These are phyloP conservation scores for Callospermophilus lateralis DNA, from an alignment of 2,113 vertebrate species.

Conservation along the genomic window DNA sequence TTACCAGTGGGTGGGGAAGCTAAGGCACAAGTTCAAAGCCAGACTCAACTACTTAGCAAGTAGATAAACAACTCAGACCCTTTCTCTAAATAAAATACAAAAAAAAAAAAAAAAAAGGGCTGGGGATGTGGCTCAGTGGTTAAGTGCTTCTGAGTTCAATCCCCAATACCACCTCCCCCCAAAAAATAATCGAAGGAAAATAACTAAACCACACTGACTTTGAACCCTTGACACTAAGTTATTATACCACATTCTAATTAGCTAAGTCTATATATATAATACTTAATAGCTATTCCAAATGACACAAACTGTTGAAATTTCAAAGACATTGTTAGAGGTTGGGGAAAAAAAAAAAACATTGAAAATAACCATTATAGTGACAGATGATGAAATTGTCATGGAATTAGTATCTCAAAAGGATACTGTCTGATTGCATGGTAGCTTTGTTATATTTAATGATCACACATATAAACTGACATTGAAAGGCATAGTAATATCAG, in stretches of 20 bases:
- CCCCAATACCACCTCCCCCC: no score
- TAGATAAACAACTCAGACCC: no score
- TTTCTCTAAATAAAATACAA: no score
- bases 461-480: background rate
- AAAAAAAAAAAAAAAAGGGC: no score
- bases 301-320: slow-evolving; percentile 37
- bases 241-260: slow-evolving; percentile 19
- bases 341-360: background rate
- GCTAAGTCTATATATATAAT: background rate
- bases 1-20: no score
- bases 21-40: no score
- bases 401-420: slow-evolving; percentile 51
- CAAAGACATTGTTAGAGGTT: slow-evolving; percentile 56
- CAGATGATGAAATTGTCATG: slow-evolving; percentile 24
- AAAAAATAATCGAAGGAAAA: background rate
- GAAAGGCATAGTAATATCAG: slow-evolving; percentile 41
- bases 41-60: no score
- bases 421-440: background rate
- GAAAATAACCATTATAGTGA: slow-evolving; percentile 58
- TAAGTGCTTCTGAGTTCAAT: no score
- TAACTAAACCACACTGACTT: background rate
- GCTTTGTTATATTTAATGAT: slow-evolving; percentile 50
- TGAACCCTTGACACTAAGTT: background rate
- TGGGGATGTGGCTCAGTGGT: no score
- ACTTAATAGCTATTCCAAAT: slow-evolving; percentile 27